These are phyloP conservation scores for Dasyornis broadbenti DNA, from an alignment of 2,113 vertebrate genomes.

Conservation along the genomic window DNA sequence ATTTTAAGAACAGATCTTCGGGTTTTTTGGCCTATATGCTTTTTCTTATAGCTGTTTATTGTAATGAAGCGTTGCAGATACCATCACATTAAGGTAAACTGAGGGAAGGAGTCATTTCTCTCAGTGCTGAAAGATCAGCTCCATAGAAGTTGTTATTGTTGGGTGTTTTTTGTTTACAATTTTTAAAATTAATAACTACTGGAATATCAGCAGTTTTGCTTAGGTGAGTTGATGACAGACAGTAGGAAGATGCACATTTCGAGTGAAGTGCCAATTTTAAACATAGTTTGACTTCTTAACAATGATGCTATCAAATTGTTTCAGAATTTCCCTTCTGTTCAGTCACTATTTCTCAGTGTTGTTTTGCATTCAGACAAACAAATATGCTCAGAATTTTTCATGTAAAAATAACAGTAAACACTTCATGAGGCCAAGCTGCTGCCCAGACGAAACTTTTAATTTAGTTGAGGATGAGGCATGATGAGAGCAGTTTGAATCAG, in stretches of 20 bases:
- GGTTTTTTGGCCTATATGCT: background rate
- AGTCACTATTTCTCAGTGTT: background rate
- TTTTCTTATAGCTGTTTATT: background rate
- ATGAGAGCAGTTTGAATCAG: background rate
- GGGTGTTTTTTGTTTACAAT: background rate
- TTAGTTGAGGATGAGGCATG: background rate
- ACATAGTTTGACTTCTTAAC: background rate
- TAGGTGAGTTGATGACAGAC: background rate
- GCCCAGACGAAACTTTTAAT: background rate
- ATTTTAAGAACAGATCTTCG: background rate
- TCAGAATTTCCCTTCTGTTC: background rate
- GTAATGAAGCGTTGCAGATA: background rate
- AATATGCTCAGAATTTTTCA: background rate
- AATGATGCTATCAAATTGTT: background rate
- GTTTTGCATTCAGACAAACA: background rate
- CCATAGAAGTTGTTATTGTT: background rate
- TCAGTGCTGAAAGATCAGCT: background rate
- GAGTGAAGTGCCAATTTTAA: background rate
- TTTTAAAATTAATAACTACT: background rate
- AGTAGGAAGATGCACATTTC: background rate
- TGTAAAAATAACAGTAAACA: fast-evolving
- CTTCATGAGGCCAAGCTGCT: background rate
- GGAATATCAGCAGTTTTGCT: background rate
- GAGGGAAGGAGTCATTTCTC: background rate
- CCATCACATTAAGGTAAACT: background rate